Conservation (phyloP, 1,140 invertebrate species). For the Teleogryllus occipitalis region DNA sequence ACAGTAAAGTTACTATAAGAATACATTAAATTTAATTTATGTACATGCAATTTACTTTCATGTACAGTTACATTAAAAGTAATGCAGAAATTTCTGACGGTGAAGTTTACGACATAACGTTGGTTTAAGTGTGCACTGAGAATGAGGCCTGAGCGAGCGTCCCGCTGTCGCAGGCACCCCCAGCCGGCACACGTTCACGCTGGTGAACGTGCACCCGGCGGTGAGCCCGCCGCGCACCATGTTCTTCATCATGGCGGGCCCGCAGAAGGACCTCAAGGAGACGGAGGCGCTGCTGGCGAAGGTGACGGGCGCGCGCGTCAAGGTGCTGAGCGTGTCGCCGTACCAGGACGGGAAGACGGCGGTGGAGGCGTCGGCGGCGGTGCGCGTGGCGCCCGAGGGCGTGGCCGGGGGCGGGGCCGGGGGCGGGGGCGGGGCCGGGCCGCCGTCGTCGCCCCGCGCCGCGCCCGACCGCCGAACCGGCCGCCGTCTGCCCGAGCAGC, state of each 20-base stretch:
- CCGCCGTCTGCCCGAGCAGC: too few relatives aligned
- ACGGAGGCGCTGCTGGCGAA: slow-evolving; percentile 62
- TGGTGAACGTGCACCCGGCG: slow-evolving; percentile 58
- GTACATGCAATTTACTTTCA: too few relatives aligned
- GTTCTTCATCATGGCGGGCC: slow-evolving; percentile 66
- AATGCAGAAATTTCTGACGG: too few relatives aligned
- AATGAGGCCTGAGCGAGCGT: neutral
- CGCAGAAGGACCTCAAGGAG: slow-evolving; percentile 57
- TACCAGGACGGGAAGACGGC: slow-evolving; percentile 37
- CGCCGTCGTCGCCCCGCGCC: too few relatives aligned
- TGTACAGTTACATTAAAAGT: too few relatives aligned
- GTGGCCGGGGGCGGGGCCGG: too few relatives aligned
- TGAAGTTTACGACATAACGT: too few relatives aligned
- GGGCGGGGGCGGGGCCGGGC: too few relatives aligned
- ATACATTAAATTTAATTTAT: too few relatives aligned
- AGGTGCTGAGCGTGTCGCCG: slow-evolving; percentile 61
- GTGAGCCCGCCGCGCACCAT: slow-evolving; percentile 58
- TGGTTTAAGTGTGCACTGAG: too few relatives aligned
- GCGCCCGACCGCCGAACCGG: too few relatives aligned
- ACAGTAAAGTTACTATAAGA: too few relatives aligned
- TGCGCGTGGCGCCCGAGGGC: neutral
- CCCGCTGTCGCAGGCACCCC: slow-evolving; percentile 47
- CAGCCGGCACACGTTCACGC: slow-evolving; percentile 53
- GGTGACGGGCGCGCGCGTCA: slow-evolving; percentile 66
- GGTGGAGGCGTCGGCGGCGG: slow-evolving; percentile 19